These are phyloP conservation scores for Bembecia ichneumoniformis DNA, from an alignment of 2,888 invertebrate species.

Conservation along the genomic window DNA sequence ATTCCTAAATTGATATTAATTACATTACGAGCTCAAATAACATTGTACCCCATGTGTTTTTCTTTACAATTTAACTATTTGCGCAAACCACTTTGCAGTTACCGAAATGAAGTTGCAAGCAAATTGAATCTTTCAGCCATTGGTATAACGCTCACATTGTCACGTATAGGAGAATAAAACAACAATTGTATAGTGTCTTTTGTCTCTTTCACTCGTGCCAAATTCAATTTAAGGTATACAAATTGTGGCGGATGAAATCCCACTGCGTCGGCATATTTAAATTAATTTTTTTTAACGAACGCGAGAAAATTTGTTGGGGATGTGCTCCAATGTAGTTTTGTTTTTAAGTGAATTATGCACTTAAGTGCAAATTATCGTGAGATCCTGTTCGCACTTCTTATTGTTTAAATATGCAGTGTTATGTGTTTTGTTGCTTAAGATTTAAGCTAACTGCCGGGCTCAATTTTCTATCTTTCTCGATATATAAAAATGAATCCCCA, in stretches of 20 bases:
- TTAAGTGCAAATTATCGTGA: constrained; percentile 1
- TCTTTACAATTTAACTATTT: constrained; percentile 58
- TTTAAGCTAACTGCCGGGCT: no score
- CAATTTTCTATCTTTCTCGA: no score
- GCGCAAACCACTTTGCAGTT: constrained; percentile 24
- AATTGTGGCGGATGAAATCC: constrained; percentile 48
- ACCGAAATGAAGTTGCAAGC: constrained; percentile 13
- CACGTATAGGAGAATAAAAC: not conserved
- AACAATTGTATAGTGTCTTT: constrained; percentile 14
- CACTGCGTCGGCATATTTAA: constrained; percentile 48
- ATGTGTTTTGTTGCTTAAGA: not conserved
- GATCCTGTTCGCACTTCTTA: not conserved
- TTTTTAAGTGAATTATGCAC: not conserved
- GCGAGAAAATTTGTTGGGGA: constrained; percentile 34
- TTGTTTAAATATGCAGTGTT: not conserved
- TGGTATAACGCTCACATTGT: constrained; percentile 5
- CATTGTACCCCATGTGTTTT: constrained; percentile 61
- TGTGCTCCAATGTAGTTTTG: not conserved
- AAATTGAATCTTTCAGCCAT: constrained; percentile 18
- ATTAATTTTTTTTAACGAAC: constrained; percentile 54
- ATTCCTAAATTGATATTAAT: constrained; percentile 65
- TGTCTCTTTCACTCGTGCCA: constrained; percentile 28
- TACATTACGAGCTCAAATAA: constrained; percentile 53
- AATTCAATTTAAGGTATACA: constrained; percentile 52
- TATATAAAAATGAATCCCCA: no score